Evolutionary conservation across 2,797 vertebrate genomes (phyloP).

Genomic region (Notolabrus celidotus): DNA sequence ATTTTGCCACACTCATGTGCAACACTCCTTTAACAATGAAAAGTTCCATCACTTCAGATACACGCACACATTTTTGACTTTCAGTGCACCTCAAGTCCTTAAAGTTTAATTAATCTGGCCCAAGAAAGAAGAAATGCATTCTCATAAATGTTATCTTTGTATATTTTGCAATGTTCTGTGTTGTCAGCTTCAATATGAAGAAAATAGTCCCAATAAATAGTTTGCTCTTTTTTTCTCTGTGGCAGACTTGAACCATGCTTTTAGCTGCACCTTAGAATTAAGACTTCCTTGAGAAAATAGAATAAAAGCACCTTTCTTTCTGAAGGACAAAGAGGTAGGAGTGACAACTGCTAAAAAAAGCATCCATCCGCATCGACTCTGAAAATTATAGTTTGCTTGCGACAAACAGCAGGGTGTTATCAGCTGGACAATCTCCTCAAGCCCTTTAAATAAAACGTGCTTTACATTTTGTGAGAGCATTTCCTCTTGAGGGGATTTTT

Average conservation of each 20-base stretch:
- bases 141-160: background rate
- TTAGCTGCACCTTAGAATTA: conserved; percentile 23
- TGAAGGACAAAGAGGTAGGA: conserved; percentile 41
- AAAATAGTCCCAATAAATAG: background rate
- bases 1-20: background rate
- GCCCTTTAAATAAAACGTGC: conserved; percentile 48
- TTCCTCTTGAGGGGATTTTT: conserved; percentile 47
- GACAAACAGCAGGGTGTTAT: conserved; percentile 44
- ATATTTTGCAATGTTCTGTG: background rate
- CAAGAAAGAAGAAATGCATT: background rate
- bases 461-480: conserved; percentile 56
- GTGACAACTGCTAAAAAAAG: conserved; percentile 9
- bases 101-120: background rate
- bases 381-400: conserved; percentile 55
- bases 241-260: conserved; percentile 12
- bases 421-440: conserved; percentile 44
- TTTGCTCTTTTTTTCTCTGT: background rate
- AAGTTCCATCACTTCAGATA: background rate
- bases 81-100: background rate
- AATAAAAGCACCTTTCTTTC: conserved; percentile 15
- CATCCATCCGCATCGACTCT: conserved; percentile 37
- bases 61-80: too few relatives aligned
- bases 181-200: conserved; percentile 2
- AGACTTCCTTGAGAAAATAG: conserved; percentile 24
- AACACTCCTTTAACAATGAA: background rate